phyloP scores from a whole-genome alignment of 1,140 invertebrate genomes.

The Orchesella cincta region DNA sequence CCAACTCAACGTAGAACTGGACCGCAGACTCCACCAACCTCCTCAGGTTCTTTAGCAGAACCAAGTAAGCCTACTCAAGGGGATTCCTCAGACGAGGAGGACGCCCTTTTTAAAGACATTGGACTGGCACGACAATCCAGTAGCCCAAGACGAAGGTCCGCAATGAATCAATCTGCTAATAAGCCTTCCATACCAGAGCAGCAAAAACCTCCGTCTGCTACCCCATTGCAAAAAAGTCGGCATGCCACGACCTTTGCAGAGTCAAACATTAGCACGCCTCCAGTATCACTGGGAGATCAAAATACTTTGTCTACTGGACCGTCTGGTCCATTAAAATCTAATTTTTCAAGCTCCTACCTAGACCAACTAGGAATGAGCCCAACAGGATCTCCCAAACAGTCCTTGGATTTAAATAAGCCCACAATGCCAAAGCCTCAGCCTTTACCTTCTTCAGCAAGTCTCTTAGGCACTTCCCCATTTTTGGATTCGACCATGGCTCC shows the following conservation, averaged over 20 bases:
- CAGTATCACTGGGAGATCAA: slow-evolving; percentile 1
- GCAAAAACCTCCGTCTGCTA: not conserved
- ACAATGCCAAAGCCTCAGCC: not conserved
- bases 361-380: slow-evolving; percentile 15
- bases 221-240: not conserved
- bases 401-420: not conserved
- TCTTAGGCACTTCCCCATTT: not conserved
- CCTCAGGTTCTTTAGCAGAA: not conserved
- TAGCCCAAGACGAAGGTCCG: not conserved
- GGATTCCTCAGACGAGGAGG: slow-evolving; percentile 3
- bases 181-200: not conserved
- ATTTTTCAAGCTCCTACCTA: not conserved
- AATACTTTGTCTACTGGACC: not conserved
- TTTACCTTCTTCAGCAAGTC: not conserved
- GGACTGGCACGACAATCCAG: not conserved
- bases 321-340: not conserved
- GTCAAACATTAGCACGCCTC: no score
- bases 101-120: not conserved
- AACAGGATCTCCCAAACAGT: not conserved
- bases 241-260: not conserved
- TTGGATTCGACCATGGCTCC: not conserved
- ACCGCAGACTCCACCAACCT: not conserved
- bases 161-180: not conserved
- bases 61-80: not conserved
- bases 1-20: not conserved